Evolutionary conservation across 2,888 invertebrate species (phyloP).

Genomic region (Ophion slaviceki): DNA sequence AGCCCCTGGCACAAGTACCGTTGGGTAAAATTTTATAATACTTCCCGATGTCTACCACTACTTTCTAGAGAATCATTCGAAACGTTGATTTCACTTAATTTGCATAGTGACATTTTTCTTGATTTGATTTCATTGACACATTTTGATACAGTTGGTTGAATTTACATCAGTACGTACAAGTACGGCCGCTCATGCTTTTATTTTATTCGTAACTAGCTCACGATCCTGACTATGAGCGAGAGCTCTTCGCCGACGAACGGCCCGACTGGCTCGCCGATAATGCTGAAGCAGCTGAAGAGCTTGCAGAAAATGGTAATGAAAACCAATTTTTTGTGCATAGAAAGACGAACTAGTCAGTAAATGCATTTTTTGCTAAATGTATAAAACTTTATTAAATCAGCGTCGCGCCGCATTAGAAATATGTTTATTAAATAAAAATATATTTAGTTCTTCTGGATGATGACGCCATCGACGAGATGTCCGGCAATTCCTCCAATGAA

Average conservation of each 20-base stretch:
- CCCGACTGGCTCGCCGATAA: conserved; percentile 36
- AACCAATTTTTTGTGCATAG: neutral
- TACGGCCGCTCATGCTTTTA: neutral
- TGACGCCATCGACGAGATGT: neutral
- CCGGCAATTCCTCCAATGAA: neutral
- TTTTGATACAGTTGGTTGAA: neutral
- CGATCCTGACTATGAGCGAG: conserved; percentile 37
- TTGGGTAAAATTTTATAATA: conserved; percentile 3
- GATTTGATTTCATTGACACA: too few species aligned
- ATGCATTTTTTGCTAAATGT: neutral
- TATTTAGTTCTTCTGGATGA: neutral
- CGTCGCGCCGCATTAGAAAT: too few species aligned
- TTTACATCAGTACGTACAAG: neutral
- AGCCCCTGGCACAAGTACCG: neutral
- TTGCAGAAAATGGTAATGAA: neutral
- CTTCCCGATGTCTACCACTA: neutral
- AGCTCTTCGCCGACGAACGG: conserved; percentile 24
- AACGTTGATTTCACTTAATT: neutral
- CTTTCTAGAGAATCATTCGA: neutral
- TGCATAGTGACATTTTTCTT: too few species aligned
- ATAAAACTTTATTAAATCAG: neutral
- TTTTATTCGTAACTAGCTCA: neutral
- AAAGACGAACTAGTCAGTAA: neutral
- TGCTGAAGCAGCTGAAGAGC: neutral
- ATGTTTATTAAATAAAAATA: neutral